Evolutionary conservation across 53 echinoderm and acorn worm genomes (phyloP), one percentile per base, ranked within the genome.

Genomic region (Crossaster papposus): DNA sequence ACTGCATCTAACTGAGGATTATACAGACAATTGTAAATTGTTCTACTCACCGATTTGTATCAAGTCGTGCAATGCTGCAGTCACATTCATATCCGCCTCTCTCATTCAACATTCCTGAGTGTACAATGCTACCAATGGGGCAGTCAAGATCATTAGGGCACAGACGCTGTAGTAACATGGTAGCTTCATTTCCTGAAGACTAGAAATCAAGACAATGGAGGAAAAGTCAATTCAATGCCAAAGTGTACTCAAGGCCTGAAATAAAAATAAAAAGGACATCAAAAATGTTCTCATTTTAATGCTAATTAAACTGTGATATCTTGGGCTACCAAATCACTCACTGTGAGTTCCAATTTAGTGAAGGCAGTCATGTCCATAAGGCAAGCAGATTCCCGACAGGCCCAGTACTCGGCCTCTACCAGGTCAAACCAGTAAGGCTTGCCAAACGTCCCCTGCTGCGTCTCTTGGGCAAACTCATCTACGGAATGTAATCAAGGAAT

Each of bases 351-450:
- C 90, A 96, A 93, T 71, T 99, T 99, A 54, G 94, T 93, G 79
- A 99, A 99, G 30, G 96, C 93, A 6, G 96, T 89, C 99, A 99
- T 99, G 70, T 99, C 99, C 96, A 99, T 96, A 17, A 96, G 86
- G 82, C 96, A 94, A 52, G 96, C 99, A 79, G 90, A 81, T 79
- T 96, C 96, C 80, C 96, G 80, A 65, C 99, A 96, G 2, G 99
- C 93, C 96, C 96, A 96, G 91, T 99, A 96, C 81, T 99, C 99
- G 2, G 86, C 81, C 29, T 89, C 81, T 1, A 94, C 95, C 68
- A 93, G 80, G 88, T 93, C 95, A 91, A 99, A 99, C 96, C 99
- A 99, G 12, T 76, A 92, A 22, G 99, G 99, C 83, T 99, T 99
- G 24, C 94, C 93, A 86, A 94, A 98, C 31, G 92, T 90, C 2